Base-by-base conservation (phyloP, 2,797 vertebrate species). In the Scyliorhinus canicula region DNA sequence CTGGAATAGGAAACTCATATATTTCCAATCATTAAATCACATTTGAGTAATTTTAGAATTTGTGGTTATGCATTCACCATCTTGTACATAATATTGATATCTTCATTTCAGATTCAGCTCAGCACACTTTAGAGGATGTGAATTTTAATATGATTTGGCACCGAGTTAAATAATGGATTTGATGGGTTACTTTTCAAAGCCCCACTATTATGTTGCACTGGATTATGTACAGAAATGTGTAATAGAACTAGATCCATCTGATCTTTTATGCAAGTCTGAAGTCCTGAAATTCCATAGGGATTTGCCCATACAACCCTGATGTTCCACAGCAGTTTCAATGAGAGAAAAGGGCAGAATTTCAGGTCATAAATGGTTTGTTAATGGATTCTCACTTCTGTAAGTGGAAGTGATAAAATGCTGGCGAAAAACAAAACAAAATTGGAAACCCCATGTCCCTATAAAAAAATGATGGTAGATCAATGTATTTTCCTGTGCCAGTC, bases 111-210 rank as follows among this genome's bases (percentile, higher is more conserved):
- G 21, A 65, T 91, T 44, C 40, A 65, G 47, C n/a, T 44, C 21
- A 63, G 40, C 60, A 65, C n/a, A 91, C 57, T 44, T 91, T 3
- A 65, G 63, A 12, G 79, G n/a, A 91, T 91, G 40, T 19, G 40
- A 57, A 90, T 40, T 65, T 65, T 91, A 44, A 26, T 65, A 91
- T 65, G 88, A 44, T n/a, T 91, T 91, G 88, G 8, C 88, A 65
- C n/a, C 35, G 40, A 63, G 86, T 19, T 63, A 90, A 90, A 60
- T 60, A 90, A 63, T 60, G 6, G 19, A 90, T n/a, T 35, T 90
- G 86, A 60, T 88, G 85, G 12, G 6, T 91, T 91, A 26, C 6
- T 65, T 91, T 91, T 24, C n/a, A 65, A 91, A n/a, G n/a, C 57
- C n/a, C n/a, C n/a, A 40, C n/a, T 44, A 40, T 26, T 60, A 65